Percentiles rank a stretch among this genome's conserved stretches.
Evolutionary conservation across 2,797 vertebrate genomes (phyloP).

Genomic region (Phoebastria nigripes): DNA sequence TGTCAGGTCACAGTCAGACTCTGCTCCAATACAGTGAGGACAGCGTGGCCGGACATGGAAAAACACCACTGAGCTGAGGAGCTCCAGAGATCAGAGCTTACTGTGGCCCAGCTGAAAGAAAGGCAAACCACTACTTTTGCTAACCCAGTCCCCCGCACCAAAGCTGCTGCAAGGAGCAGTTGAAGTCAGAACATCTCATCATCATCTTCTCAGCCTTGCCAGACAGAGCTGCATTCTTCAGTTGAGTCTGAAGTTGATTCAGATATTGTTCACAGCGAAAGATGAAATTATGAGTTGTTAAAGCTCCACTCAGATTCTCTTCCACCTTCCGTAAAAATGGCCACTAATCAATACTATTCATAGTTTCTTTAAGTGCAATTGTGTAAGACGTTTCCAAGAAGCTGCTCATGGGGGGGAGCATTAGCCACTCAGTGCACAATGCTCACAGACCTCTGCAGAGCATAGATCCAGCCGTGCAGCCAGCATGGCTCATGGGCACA

Average conservation of each 20-base stretch:
- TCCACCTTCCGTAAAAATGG: not conserved
- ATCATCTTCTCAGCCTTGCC: not conserved
- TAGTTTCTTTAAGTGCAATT: not conserved
- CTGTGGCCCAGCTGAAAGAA: not conserved
- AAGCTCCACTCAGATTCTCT: not conserved
- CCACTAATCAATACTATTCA: not conserved
- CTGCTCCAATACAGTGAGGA: not conserved
- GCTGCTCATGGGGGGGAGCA: not conserved
- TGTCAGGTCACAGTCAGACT: not conserved
- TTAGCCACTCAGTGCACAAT: fast-evolving
- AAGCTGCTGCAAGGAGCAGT: not conserved
- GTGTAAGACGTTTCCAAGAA: not conserved
- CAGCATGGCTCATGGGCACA: not conserved
- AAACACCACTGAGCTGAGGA: not conserved
- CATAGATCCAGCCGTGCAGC: not conserved
- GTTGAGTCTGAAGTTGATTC: not conserved
- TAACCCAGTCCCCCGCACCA: not conserved
- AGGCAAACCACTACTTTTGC: not conserved
- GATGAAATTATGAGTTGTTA: not conserved
- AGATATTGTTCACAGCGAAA: not conserved
- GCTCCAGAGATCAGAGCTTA: not conserved
- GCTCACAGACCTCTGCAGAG: not conserved
- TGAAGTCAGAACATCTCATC: not conserved
- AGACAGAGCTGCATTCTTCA: not conserved
- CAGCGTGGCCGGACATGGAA: fast-evolving